These are phyloP conservation scores for Hydrocynus forskahlii DNA, from an alignment of 2,797 vertebrate genomes.

Conservation along the genomic window DNA sequence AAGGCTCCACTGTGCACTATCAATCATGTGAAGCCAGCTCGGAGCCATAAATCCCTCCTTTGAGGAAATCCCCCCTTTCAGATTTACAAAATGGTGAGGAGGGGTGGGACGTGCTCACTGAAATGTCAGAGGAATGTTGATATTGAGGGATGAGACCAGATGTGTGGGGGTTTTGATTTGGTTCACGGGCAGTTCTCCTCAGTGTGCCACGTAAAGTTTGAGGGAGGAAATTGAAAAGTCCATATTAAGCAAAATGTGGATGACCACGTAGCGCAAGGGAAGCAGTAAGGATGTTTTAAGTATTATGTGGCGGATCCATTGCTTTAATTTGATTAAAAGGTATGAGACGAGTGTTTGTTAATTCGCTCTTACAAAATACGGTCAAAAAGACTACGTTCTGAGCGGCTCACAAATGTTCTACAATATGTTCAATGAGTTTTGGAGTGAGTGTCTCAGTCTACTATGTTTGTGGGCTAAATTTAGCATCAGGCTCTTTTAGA, in stretches of 20 bases:
- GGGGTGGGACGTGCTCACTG: slow-evolving; percentile 42
- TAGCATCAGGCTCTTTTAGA: slow-evolving; percentile 3
- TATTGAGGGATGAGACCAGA: slow-evolving; percentile 52
- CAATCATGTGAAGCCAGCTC: slow-evolving; percentile 78
- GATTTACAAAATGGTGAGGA: slow-evolving; percentile 60
- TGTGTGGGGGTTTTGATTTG: slow-evolving; percentile 46
- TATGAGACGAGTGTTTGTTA: background rate
- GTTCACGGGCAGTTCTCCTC: slow-evolving; percentile 26
- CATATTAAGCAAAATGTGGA: slow-evolving; percentile 42
- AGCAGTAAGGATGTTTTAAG: background rate
- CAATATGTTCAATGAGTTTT: background rate
- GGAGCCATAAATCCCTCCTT: slow-evolving; percentile 78
- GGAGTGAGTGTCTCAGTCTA: background rate
- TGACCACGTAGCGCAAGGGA: slow-evolving; percentile 22
- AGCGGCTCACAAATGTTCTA: background rate
- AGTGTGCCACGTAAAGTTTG: slow-evolving; percentile 42
- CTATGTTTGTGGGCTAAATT: slow-evolving; percentile 6
- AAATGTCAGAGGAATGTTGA: slow-evolving; percentile 47
- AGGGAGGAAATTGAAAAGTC: slow-evolving; percentile 26
- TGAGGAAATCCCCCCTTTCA: slow-evolving; percentile 73
- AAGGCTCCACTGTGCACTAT: slow-evolving; percentile 79
- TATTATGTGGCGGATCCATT: background rate
- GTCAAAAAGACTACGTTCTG: no score
- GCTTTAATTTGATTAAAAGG: background rate
- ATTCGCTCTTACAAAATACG: background rate